Percentiles rank a stretch among this genome's conserved stretches.
These are phyloP conservation scores for Drosophila santomea DNA, from an alignment of 1,140 invertebrate genomes.

Conservation along the genomic window DNA sequence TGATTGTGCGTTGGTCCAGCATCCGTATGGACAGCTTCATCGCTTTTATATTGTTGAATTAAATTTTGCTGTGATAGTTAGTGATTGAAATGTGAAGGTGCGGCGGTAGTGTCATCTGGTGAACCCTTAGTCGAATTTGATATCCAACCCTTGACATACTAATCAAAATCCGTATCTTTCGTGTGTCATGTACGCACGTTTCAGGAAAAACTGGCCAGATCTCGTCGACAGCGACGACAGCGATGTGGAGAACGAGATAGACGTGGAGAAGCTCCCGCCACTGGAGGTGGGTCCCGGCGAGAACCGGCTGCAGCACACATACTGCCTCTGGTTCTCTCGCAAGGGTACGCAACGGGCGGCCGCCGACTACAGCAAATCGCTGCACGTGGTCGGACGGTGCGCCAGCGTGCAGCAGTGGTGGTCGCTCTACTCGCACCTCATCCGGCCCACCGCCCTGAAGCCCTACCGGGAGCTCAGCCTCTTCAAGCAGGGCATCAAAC, in stretches of 20 bases:
- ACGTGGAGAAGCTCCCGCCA: constrained; percentile 85
- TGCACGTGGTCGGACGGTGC: constrained; percentile 90
- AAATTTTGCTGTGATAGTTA: neutral
- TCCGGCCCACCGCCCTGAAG: constrained; percentile 94
- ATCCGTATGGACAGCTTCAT: constrained; percentile 77
- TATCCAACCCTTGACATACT: constrained; percentile 35
- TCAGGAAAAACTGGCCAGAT: constrained; percentile 80
- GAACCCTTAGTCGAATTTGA: constrained; percentile 7
- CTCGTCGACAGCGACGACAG: constrained; percentile 83
- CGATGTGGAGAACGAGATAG: constrained; percentile 83
- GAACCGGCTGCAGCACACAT: constrained; percentile 92
- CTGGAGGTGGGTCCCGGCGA: constrained; percentile 89
- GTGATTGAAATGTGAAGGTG: neutral
- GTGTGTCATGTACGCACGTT: constrained; percentile 40
- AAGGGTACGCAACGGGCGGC: constrained; percentile 80
- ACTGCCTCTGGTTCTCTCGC: constrained; percentile 91
- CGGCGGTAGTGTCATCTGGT: neutral
- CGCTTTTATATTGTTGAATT: constrained; percentile 34
- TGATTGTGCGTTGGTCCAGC: constrained; percentile 62
- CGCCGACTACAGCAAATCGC: constrained; percentile 83
- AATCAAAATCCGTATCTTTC: constrained; percentile 37
- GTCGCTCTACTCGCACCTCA: constrained; percentile 96
- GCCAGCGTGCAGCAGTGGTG: constrained; percentile 98
- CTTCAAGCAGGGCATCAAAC: constrained; percentile 99
- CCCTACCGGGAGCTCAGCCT: constrained; percentile 98